Base-by-base conservation (phyloP, 2,888 invertebrate genomes). In the Hylaea fasciaria region DNA sequence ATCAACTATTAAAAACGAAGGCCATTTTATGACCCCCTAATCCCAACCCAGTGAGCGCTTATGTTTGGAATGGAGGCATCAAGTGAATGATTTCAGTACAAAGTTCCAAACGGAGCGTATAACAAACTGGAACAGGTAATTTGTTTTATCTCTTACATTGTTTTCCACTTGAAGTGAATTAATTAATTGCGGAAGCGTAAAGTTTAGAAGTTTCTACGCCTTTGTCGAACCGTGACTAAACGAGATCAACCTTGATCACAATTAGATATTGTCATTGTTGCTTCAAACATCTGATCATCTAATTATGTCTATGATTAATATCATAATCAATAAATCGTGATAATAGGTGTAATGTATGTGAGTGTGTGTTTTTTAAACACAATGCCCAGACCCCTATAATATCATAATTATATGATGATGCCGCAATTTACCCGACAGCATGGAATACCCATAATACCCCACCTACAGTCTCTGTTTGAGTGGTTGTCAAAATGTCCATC, bases 401-500 rank as follows among this genome's bases (percentile, higher is more conserved):
- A 22, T 22, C 22, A 22, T 22, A 22, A 2, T n/a, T n/a, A n/a
- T 22, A 22, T 22, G 22, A 22, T 22, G 22, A 5, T 22, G 22
- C 22, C 5, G 22, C 22, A 22, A 22, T 22, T 22, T 22, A 22
- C 22, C 22, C 22, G 22, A 3, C n/a, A n/a, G n/a, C n/a, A n/a
- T n/a, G n/a, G n/a, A n/a, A n/a, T n/a, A n/a, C n/a, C n/a, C n/a
- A n/a, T n/a, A n/a, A n/a, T n/a, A n/a, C n/a, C n/a, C n/a, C n/a
- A n/a, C n/a, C n/a, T n/a, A n/a, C n/a, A n/a, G n/a, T 3, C 22
- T 22, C 2, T 22, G 2, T 41, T 32, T 22, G 39, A 58, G 57
- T 29, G 40, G 56, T 51, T 62, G 61, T 45, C 52, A 57, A 66
- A 17, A 51, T 39, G 37, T 43, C 61, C 58, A 57, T 60, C 60